Evolutionary conservation across 92 coral and sea anemone genomes (phyloP), one percentile per base, ranked within the genome.

Genomic region (Siderastrea radians): DNA sequence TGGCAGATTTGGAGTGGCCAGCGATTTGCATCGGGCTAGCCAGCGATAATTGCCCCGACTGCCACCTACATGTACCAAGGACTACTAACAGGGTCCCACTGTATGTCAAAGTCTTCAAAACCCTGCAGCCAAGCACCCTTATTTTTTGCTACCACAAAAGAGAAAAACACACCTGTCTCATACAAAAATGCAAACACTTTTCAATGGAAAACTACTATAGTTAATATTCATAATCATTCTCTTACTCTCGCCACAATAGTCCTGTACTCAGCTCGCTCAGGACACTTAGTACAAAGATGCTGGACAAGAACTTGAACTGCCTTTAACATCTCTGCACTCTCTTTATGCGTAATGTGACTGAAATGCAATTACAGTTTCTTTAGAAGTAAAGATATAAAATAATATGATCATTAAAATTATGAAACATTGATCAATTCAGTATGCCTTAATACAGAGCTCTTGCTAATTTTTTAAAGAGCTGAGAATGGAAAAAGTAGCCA

Each of bases 261-360:
- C 68, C 99, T 89, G 84, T 91, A 98, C 77, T 98, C 99, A 11
- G 98, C 96, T 75, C 95, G 94, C 51, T 98, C 99, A 10, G 99
- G 99, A 55, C 98, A 96, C 79, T 96, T 98, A 68, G 98, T 98
- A 70, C 98, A 98, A 49, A 98, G 91, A 66, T 96, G 98, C 55
- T 98, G 99, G 53, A 96, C 90, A 65, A 98, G 96, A 60, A 95
- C 96, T 81, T 94, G 82, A 9, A 94, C 96, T 14, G 96, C 95
- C 81, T 77, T 82, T 53, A 90, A 83, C 52, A 93, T 83, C 8
- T 91, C 90, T 67, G 61, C 67, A 70, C 91, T 88, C 5, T 82
- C 75, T 80, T 94, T 91, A 49, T 80, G 71, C 50, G 94, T 90
- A 58, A 96, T 72, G 72, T 90, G 89, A 69, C 99, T 97, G 85